phyloP scores from a whole-genome alignment of 2,113 vertebrate species.

The Anhinga rufa region DNA sequence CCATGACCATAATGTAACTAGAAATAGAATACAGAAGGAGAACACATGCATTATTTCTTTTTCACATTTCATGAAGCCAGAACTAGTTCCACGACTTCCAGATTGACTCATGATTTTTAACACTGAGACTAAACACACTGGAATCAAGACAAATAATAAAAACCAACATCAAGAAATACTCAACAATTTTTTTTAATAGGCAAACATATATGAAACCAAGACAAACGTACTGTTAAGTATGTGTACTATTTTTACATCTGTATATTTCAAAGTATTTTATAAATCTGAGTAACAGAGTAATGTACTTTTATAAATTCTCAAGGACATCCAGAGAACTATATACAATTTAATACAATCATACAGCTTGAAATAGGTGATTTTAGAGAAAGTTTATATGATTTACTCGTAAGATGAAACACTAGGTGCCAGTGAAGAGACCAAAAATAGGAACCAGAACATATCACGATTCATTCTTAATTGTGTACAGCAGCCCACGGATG shows the following conservation, averaged over 20 bases:
- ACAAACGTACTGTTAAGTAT: neutral
- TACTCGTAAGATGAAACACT: neutral
- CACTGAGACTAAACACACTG: neutral
- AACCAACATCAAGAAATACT: neutral
- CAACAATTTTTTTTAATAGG: neutral
- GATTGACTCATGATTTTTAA: neutral
- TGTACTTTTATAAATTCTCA: neutral
- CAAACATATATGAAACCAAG: neutral
- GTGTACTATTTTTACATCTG: neutral
- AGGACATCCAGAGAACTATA: neutral
- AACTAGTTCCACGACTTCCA: neutral
- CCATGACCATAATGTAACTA: neutral
- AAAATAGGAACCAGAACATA: neutral
- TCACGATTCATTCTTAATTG: neutral
- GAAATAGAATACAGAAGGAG: neutral
- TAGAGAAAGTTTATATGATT: neutral
- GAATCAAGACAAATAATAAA: neutral
- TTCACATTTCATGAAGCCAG: neutral
- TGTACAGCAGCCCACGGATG: neutral
- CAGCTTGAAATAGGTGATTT: neutral
- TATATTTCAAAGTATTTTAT: neutral
- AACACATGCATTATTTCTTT: neutral
- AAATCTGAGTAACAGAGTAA: neutral
- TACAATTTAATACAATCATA: neutral
- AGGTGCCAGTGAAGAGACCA: neutral